phyloP scores from a whole-genome alignment of 1,140 invertebrate species.

The Glossosoma conforme region DNA sequence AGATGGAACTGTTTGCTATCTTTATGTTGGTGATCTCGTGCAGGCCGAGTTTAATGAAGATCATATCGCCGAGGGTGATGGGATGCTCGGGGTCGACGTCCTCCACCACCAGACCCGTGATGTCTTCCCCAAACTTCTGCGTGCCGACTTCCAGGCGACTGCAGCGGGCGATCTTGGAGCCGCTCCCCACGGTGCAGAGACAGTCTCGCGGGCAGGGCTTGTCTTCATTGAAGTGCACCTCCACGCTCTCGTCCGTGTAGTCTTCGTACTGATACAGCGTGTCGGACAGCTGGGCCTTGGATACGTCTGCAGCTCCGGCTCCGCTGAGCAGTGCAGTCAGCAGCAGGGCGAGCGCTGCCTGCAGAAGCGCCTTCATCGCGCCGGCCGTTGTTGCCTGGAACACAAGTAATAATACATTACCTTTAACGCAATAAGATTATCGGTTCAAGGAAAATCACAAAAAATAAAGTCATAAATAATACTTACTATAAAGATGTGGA shows the following conservation, averaged over 20 bases:
- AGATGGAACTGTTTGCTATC: conserved; percentile 54
- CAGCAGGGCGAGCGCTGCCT: conserved; percentile 47
- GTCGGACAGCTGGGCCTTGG: conserved; percentile 36
- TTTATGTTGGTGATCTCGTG: conserved; percentile 53
- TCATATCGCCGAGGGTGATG: conserved; percentile 50
- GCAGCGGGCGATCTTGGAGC: conserved; percentile 46
- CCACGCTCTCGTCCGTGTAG: conserved; percentile 38
- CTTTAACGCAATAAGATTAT: no score
- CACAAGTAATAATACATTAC: no score
- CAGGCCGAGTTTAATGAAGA: conserved; percentile 54
- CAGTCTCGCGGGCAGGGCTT: conserved; percentile 49
- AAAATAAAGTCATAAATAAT: no score
- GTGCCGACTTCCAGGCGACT: conserved; percentile 52
- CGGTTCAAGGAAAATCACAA: no score
- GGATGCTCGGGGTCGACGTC: conserved; percentile 50
- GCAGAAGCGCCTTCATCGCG: conserved; percentile 47
- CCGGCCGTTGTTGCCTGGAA: no score
- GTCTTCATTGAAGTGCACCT: conserved; percentile 47
- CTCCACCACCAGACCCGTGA: conserved; percentile 55
- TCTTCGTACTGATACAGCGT: conserved; percentile 37
- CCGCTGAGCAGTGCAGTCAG: conserved; percentile 37
- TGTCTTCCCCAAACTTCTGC: conserved; percentile 55
- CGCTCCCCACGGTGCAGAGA: conserved; percentile 44
- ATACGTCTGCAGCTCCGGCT: conserved; percentile 32
- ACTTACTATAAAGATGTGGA: no score